A percentile compares a stretch with the other conserved stretches of the same genome.
phyloP scores from a whole-genome alignment of 2,888 invertebrate genomes.

The Drosophila phalerata region DNA sequence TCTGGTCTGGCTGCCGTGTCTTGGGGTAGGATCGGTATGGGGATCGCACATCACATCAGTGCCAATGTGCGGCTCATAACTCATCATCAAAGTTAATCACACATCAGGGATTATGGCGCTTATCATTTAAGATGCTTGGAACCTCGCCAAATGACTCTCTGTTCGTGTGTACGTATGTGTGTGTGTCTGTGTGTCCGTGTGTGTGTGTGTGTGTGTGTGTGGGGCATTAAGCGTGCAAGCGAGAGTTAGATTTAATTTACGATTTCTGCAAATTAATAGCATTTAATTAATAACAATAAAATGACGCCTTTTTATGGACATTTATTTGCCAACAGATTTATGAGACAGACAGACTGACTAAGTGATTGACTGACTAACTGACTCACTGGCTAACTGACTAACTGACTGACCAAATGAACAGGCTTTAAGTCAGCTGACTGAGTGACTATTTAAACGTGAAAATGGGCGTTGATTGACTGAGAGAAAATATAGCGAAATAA shows the following conservation, averaged over 20 bases:
- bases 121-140: slow-evolving; percentile 71
- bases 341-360: slow-evolving; percentile 28
- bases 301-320: slow-evolving; percentile 79
- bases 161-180: slow-evolving; percentile 21
- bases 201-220: slow-evolving; percentile 34
- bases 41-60: slow-evolving; percentile 62
- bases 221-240: slow-evolving; percentile 65
- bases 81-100: slow-evolving; percentile 82
- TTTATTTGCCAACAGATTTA: slow-evolving; percentile 76
- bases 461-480: slow-evolving; percentile 27
- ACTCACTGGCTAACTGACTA: neutral
- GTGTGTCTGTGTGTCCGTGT: slow-evolving; percentile 34
- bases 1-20: slow-evolving; percentile 36
- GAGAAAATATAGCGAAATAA: slow-evolving; percentile 2
- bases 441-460: slow-evolving; percentile 9
- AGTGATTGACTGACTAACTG: slow-evolving; percentile 1
- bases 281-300: slow-evolving; percentile 83
- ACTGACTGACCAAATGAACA: slow-evolving; percentile 10
- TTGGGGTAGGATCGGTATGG: slow-evolving; percentile 53
- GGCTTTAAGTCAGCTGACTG: neutral
- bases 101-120: slow-evolving; percentile 81
- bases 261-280: slow-evolving; percentile 83
- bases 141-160: slow-evolving; percentile 68
- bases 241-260: slow-evolving; percentile 76
- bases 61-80: slow-evolving; percentile 79